Base-by-base conservation (phyloP, 2,797 vertebrate genomes). In the Gymnoscopelus braueri region DNA sequence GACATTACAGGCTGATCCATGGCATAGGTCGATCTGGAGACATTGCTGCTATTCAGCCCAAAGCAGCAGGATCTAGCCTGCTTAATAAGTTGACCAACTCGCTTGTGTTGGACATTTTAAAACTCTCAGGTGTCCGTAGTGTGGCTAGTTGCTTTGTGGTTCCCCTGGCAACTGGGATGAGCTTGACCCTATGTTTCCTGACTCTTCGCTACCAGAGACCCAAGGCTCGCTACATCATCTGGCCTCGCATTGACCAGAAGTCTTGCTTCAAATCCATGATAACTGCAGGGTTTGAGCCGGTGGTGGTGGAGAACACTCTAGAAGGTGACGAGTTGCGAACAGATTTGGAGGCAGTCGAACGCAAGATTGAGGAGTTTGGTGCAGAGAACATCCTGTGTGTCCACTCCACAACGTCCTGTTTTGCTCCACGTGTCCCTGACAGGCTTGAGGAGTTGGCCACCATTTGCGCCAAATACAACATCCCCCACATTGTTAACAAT, bases 221-320 rank as follows among this genome's bases (percentile, higher is more conserved):
- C 12, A 94, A 92, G 54, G 98, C 97, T 13, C 96, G 95, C 63
- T 99, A 96, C 84, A 96, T 99, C 74, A 87, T 99, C 67, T 99
- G 98, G 98, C 98, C 98, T 32, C 95, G 98, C 69, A 99, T 99
- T 84, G 98, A 99, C 90, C 98, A 99, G 93, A 99, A 99, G 79
- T 99, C 97, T 77, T 99, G 98, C 81, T 99, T 98, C 91, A 99
- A 99, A 82, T 95, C 98, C 55, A 99, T 99, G 97, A 92, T 98
- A 84, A 99, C 96, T 71, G 98, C 97, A 95, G 97, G 98, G 73
- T 99, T 97, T 91, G 95, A 98, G 67, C 96, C 97, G 0, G 94
- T 98, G 79, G 96, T 99, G 71, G 94, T 99, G 87, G 97, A 99
- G 89, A 98, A 98, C 5, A 32, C 95, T 3, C 91, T 98, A 12